Percentiles rank a stretch among this genome's conserved stretches.
phyloP scores from a whole-genome alignment of 2,888 invertebrate species.

The Trichogramma dendrolimi region DNA sequence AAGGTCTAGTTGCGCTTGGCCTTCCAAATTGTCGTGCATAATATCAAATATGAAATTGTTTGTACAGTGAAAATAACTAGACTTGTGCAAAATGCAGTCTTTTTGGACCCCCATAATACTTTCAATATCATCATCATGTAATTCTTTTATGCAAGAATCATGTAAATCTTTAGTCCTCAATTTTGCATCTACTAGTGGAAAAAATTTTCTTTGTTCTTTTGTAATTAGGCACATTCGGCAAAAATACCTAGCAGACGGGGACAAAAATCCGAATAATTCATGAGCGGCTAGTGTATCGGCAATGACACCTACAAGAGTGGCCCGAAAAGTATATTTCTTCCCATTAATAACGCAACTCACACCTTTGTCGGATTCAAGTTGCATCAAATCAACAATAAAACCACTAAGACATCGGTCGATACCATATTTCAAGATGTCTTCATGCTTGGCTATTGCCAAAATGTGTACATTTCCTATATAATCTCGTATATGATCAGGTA shows the following conservation, averaged over 20 bases:
- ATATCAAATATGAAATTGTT: constrained; percentile 18
- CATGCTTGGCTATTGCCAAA: constrained; percentile 16
- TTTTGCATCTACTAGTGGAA: neutral
- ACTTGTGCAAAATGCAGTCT: constrained; percentile 9
- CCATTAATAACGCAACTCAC: neutral
- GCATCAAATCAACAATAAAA: constrained; percentile 18
- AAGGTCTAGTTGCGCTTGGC: too few relatives aligned
- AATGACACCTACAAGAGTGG: constrained; percentile 10
- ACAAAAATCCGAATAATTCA: constrained; percentile 22
- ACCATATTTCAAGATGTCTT: constrained; percentile 17
- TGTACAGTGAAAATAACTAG: constrained; percentile 19
- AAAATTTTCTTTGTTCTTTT: neutral
- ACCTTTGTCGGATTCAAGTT: constrained; percentile 14
- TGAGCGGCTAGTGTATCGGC: constrained; percentile 26
- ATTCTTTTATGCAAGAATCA: neutral
- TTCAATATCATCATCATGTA: neutral
- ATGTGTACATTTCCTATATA: constrained; percentile 27
- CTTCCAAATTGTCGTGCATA: constrained; percentile 4
- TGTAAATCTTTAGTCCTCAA: neutral
- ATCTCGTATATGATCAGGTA: constrained; percentile 23
- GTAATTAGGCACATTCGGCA: constrained; percentile 24
- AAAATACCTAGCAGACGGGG: constrained; percentile 22
- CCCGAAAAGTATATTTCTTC: constrained; percentile 8
- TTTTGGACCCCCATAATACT: neutral
- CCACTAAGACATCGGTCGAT: constrained; percentile 11